These are phyloP conservation scores for Empidonax traillii DNA, from an alignment of 2,113 vertebrate species.

Conservation along the genomic window DNA sequence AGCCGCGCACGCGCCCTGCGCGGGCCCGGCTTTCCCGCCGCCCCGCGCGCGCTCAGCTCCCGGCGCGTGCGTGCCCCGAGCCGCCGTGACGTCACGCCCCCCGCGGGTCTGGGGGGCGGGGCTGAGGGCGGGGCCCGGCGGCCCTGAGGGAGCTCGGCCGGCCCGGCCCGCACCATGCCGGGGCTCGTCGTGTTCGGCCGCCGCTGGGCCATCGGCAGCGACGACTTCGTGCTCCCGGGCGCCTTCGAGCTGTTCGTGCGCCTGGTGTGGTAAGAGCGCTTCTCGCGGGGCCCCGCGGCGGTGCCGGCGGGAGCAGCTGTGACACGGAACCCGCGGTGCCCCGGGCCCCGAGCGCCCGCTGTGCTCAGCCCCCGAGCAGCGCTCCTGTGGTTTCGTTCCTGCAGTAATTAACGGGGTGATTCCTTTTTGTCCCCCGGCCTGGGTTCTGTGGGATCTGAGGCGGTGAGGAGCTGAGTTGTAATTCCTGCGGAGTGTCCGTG, in stretches of 20 bases:
- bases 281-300: not conserved
- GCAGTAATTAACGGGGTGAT: fast-evolving
- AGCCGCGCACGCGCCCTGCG: not conserved
- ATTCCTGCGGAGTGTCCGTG: fast-evolving
- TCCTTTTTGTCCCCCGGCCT: fast-evolving
- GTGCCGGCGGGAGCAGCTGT: not conserved
- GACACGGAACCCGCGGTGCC: not conserved
- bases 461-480: fast-evolving
- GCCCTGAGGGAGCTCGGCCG: not conserved
- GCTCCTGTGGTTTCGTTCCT: no score
- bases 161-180: slow-evolving; percentile 76
- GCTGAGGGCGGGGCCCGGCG: fast-evolving
- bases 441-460: fast-evolving
- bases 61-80: not conserved
- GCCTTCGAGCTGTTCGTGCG: slow-evolving; percentile 85
- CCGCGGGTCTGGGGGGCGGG: not conserved
- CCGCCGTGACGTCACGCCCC: not conserved
- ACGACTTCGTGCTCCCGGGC: slow-evolving; percentile 93
- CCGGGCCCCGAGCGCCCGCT: fast-evolving
- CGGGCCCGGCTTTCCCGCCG: fast-evolving
- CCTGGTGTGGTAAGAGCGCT: slow-evolving; percentile 80
- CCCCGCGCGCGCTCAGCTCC: not conserved
- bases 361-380: fast-evolving
- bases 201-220: slow-evolving; percentile 93
- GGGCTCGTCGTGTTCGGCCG: slow-evolving; percentile 88